A percentile compares a stretch with the other conserved stretches of the same genome.
Evolutionary conservation across 2,113 vertebrate species (phyloP).

Genomic region (Arenaria interpres): DNA sequence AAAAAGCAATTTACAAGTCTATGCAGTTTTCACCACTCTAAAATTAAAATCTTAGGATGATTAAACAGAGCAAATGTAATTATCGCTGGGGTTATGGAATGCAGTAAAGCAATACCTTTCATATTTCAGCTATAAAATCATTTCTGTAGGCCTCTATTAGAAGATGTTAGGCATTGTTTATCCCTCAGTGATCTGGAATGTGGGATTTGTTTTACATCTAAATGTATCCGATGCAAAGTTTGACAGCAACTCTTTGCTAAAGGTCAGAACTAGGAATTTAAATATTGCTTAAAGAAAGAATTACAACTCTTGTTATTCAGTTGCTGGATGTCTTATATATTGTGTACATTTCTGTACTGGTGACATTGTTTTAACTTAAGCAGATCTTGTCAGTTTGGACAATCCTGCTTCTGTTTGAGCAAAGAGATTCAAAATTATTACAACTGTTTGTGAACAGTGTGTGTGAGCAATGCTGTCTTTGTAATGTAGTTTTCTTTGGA

Average conservation of each 20-base stretch:
- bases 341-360: not conserved
- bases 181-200: not conserved
- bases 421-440: not conserved
- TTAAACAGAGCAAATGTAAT: not conserved
- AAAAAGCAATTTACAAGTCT: not conserved
- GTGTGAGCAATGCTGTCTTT: not conserved
- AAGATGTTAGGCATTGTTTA: not conserved
- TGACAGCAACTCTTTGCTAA: not conserved
- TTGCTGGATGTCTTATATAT: not conserved
- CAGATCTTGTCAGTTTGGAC: not conserved
- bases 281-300: not conserved
- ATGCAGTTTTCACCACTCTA: not conserved
- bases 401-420: not conserved
- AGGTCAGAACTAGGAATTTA: not conserved
- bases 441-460: not conserved
- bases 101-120: not conserved
- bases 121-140: not conserved
- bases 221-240: not conserved
- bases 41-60: not conserved
- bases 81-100: not conserved
- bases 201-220: not conserved
- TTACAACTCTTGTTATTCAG: not conserved
- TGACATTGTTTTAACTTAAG: not conserved
- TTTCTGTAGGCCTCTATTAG: not conserved
- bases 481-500: not conserved